phyloP scores from a whole-genome alignment of 37 sponge, comb jelly and placozoan genomes.

The Corticium candelabrum region DNA sequence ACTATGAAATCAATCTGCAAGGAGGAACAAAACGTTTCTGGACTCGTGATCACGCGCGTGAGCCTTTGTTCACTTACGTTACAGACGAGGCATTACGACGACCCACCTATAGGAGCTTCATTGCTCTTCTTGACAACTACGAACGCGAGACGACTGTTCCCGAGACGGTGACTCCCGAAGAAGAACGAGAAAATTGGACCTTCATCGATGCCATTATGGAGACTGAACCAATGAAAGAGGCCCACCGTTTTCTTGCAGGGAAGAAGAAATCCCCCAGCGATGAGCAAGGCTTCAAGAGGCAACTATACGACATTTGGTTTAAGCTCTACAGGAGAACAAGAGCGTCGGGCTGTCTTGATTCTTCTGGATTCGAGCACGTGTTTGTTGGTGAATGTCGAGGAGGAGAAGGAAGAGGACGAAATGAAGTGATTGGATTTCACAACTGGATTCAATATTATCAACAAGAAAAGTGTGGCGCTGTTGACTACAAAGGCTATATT shows the following conservation, averaged over 20 bases:
- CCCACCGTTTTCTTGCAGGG: constrained; percentile 43
- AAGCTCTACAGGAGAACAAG: constrained; percentile 63
- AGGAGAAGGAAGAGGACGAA: neutral
- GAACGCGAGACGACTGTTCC: constrained; percentile 30
- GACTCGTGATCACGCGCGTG: constrained; percentile 48
- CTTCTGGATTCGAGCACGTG: constrained; percentile 91
- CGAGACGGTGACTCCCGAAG: constrained; percentile 70
- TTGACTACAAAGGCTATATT: constrained; percentile 88
- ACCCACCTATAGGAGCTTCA: constrained; percentile 68
- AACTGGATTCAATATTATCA: constrained; percentile 95
- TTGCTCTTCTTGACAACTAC: constrained; percentile 84
- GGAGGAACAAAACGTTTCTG: constrained; percentile 59
- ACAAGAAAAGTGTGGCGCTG: constrained; percentile 78
- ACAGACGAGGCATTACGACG: constrained; percentile 34
- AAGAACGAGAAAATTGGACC: constrained; percentile 57
- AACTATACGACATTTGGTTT: constrained; percentile 83
- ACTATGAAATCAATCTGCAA: constrained; percentile 64
- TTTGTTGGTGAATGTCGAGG: constrained; percentile 88
- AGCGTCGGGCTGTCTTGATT: constrained; percentile 47
- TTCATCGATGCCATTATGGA: constrained; percentile 62
- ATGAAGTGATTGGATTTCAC: constrained; percentile 74
- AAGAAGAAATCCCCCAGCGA: constrained; percentile 40
- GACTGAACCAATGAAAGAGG: constrained; percentile 34
- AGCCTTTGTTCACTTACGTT: constrained; percentile 63
- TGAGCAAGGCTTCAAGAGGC: constrained; percentile 54